Evolutionary conservation across 2,797 vertebrate species (phyloP).

Genomic region (Knipowitschia caucasica): DNA sequence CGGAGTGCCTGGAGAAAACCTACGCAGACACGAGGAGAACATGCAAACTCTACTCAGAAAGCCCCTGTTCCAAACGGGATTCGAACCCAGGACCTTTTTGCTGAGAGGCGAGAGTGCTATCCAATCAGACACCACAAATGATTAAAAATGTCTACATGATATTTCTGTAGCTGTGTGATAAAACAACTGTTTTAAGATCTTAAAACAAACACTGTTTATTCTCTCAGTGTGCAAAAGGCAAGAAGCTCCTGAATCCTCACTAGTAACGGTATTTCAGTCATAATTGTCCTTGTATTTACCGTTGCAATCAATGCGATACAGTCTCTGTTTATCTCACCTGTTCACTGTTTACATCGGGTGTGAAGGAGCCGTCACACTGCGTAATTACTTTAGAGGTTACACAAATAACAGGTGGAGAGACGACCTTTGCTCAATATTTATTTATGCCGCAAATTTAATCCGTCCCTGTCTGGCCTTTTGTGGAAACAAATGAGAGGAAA

Average conservation of each 20-base stretch:
- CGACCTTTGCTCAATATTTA: slow-evolving; percentile 77
- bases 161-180: too few species aligned
- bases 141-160: too few species aligned
- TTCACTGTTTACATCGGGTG: slow-evolving; percentile 61
- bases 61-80: too few species aligned
- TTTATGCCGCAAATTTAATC: slow-evolving; percentile 75
- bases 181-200: too few species aligned
- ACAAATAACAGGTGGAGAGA: slow-evolving; percentile 77
- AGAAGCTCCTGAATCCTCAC: neutral
- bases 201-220: too few species aligned
- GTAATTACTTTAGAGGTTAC: slow-evolving; percentile 77
- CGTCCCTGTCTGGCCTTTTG: slow-evolving; percentile 65
- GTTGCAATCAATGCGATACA: slow-evolving; percentile 18
- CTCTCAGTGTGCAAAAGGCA: neutral
- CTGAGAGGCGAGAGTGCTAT: too few species aligned
- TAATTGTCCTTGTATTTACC: slow-evolving; percentile 23
- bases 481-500: slow-evolving; percentile 51
- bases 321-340: slow-evolving; percentile 48
- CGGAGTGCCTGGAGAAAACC: too few species aligned
- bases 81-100: too few species aligned
- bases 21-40: too few species aligned
- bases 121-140: too few species aligned
- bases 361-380: slow-evolving; percentile 57
- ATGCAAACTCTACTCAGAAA: too few species aligned
- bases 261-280: neutral